Evolutionary conservation across 2,113 vertebrate species (phyloP), one percentile per base, ranked within the genome.

Genomic region (Crotalus viridis): DNA sequence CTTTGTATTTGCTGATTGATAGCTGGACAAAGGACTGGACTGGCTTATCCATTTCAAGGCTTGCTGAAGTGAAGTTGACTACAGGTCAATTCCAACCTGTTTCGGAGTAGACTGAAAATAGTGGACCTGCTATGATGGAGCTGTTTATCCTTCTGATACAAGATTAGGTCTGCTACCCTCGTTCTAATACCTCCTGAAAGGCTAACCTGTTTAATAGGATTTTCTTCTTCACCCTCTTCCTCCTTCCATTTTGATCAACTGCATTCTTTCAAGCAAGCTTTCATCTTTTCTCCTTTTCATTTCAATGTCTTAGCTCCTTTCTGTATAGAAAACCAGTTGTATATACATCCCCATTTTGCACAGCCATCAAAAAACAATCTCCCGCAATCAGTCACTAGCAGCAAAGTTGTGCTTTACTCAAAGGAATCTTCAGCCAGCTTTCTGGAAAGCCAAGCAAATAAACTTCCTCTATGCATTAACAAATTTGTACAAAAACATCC

Each of bases 401-500:
- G 12, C 26, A 89, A 52, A 74, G 52, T n/a, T 12, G 24, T 48
- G n/a, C 10, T 56, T 92, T 89, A 26, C 64, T 92, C 87, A 28
- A 88, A 88, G 17, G 52, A 48, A 81, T 39, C 28, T 26, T 57
- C 39, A 48, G 28, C 52, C 52, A 85, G n/a, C 24, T 92, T 85
- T 92, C 52, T 46, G 12, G 17, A 92, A 43, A 89, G 57, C 17
- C 87, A 54, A 8, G 26, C 85, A 89, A 92, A 89, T 89, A 88
- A 92, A 88, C 89, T 95, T 39, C 90, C 94, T 94, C 85, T 95
- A 89, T 91, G 92, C 93, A 92, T 94, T 95, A 97, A 96, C 94
- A 95, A 90, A 69, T 94, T 57, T 90, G 56, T 74, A 74, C 89
- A 91, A 28, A 85, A 92, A 92, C 22, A 87, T 56, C 26, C 81